Conservation (phyloP, 2,113 vertebrate species). For the Tyto alba region DNA sequence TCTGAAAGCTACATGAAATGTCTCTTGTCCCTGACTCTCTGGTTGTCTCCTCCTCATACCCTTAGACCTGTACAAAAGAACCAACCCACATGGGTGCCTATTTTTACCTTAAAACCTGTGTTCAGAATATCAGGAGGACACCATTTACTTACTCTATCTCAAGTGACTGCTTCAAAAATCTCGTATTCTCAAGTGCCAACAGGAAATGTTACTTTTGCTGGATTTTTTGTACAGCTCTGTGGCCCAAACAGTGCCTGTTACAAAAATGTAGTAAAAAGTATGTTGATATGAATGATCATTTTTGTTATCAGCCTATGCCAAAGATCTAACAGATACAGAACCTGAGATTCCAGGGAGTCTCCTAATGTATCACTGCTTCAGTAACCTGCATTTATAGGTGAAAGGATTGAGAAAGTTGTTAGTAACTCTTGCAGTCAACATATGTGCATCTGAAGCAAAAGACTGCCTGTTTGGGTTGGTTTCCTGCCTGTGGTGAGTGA, state of each 20-base stretch:
- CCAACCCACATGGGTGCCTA: background rate
- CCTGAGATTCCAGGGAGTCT: background rate
- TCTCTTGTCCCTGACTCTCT: background rate
- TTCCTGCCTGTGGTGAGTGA: background rate
- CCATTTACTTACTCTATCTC: background rate
- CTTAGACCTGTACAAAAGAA: background rate
- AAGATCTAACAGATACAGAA: background rate
- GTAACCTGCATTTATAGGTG: background rate
- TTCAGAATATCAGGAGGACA: background rate
- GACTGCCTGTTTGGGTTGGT: background rate
- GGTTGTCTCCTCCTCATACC: background rate
- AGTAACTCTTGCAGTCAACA: background rate
- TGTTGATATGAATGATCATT: background rate
- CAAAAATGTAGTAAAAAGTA: background rate
- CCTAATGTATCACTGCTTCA: background rate
- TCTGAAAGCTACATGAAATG: rapidly evolving
- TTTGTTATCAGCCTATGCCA: background rate
- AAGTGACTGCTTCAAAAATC: background rate
- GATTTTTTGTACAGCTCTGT: background rate
- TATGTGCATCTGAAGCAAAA: background rate
- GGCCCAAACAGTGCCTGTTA: background rate
- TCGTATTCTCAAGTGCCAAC: background rate
- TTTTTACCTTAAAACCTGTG: background rate
- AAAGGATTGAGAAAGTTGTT: background rate
- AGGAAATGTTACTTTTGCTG: background rate